Conservation (phyloP, 2,113 vertebrate species). For the Enhydra lutris region DNA sequence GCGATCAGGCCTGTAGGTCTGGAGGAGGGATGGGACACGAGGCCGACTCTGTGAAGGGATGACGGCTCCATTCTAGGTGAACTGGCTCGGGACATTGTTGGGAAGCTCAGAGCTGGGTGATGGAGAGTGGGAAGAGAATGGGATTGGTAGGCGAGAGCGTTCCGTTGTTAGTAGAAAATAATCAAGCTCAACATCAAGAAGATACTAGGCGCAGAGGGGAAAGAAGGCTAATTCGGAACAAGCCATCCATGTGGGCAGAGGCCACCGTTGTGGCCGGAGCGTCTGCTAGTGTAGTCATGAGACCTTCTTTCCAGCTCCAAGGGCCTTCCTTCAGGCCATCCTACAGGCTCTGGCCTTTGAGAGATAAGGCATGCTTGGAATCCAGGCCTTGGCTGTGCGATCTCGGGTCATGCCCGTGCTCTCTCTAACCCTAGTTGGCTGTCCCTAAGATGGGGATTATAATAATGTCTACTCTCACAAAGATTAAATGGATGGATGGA, state of each 20-base stretch:
- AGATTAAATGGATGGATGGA: not conserved
- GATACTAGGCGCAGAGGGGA: not conserved
- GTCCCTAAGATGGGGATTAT: not conserved
- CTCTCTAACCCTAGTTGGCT: not conserved
- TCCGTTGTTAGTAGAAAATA: not conserved
- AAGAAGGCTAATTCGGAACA: not conserved
- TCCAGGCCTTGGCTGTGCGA: not conserved
- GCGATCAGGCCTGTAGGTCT: not conserved
- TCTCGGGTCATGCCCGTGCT: accelerated
- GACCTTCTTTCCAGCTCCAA: not conserved
- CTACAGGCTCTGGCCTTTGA: not conserved
- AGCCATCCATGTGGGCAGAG: no score
- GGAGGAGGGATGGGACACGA: not conserved
- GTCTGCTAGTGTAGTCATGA: no score
- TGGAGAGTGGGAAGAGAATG: not conserved
- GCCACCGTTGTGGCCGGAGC: accelerated
- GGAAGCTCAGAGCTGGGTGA: not conserved
- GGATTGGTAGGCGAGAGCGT: not conserved
- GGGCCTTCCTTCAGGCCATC: not conserved
- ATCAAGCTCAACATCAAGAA: not conserved
- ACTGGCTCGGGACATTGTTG: accelerated
- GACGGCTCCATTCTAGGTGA: accelerated
- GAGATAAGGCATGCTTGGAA: not conserved
- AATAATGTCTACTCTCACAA: not conserved
- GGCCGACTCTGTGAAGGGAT: no score